Evolutionary conservation across 2,113 vertebrate genomes (phyloP).

Genomic region (Trichomycterus rosablanca): DNA sequence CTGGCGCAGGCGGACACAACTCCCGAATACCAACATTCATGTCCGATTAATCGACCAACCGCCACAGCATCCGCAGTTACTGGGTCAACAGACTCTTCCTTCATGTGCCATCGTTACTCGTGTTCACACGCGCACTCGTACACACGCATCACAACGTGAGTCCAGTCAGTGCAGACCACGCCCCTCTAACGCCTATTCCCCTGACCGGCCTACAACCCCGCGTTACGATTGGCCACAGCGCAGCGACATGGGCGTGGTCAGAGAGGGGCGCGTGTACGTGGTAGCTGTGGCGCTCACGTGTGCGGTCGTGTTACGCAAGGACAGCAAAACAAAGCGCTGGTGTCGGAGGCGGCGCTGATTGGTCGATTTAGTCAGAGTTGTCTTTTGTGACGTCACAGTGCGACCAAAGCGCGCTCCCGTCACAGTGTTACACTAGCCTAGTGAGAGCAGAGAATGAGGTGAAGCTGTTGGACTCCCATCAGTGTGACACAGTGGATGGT

Average conservation of each 20-base stretch:
- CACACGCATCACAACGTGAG: slow-evolving; percentile 73
- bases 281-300: slow-evolving; percentile 59
- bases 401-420: no score
- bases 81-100: not conserved
- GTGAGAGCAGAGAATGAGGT: no score
- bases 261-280: slow-evolving; percentile 1
- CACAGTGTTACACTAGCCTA: no score
- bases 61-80: not conserved
- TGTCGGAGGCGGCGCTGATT: not conserved
- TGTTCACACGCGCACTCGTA: slow-evolving; percentile 16
- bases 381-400: not conserved
- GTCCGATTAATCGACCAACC: not conserved
- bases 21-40: not conserved
- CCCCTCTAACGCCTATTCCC: slow-evolving; percentile 53
- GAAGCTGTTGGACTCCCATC: no score
- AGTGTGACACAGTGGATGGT: no score
- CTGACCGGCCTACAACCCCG: fast-evolving
- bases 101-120: slow-evolving; percentile 1
- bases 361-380: not conserved
- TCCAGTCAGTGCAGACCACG: slow-evolving; percentile 17
- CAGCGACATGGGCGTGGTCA: not conserved
- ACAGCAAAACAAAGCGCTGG: slow-evolving; percentile 33
- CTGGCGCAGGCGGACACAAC: not conserved
- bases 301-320: slow-evolving; percentile 62
- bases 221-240: slow-evolving; percentile 40